Percentiles rank a stretch among this genome's conserved stretches.
Conservation (phyloP, 2,888 invertebrate species). For the Candidula unifasciata region DNA sequence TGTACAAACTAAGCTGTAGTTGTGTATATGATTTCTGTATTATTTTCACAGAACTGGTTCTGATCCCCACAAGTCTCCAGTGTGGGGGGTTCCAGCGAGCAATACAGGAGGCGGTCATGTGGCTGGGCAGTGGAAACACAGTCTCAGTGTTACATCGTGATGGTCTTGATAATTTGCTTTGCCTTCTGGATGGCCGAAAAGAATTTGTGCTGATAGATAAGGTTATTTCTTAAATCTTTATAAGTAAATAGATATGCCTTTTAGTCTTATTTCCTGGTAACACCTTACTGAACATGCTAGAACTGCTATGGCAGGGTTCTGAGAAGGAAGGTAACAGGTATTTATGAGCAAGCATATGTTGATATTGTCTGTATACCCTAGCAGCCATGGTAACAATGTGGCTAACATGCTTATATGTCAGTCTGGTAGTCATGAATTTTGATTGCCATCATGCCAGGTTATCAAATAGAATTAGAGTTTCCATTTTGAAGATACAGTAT, state of each 20-base stretch:
- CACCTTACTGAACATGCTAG: neutral
- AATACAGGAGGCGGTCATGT: conserved; percentile 68
- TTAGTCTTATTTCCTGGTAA: neutral
- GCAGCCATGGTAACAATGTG: no score
- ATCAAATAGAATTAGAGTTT: no score
- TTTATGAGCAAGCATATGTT: no score
- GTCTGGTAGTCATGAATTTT: no score
- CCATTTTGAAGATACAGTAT: no score
- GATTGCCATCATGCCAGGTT: no score
- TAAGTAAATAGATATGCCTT: neutral
- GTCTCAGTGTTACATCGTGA: conserved; percentile 73
- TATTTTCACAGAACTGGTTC: conserved; percentile 63
- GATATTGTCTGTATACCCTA: no score
- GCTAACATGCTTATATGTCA: no score
- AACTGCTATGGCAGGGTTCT: neutral
- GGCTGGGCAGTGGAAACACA: conserved; percentile 72
- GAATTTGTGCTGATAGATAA: conserved; percentile 69
- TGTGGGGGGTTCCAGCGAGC: conserved; percentile 71
- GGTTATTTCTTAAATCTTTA: conserved; percentile 55
- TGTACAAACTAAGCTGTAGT: no score
- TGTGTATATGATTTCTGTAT: neutral
- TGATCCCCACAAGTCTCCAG: conserved; percentile 65
- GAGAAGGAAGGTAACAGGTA: neutral
- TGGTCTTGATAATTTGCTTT: conserved; percentile 72
- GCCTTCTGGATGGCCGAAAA: conserved; percentile 72